Percentiles rank a stretch among this genome's conserved stretches.
phyloP scores from a whole-genome alignment of 2,888 invertebrate species.

The Drosophila mimetica region DNA sequence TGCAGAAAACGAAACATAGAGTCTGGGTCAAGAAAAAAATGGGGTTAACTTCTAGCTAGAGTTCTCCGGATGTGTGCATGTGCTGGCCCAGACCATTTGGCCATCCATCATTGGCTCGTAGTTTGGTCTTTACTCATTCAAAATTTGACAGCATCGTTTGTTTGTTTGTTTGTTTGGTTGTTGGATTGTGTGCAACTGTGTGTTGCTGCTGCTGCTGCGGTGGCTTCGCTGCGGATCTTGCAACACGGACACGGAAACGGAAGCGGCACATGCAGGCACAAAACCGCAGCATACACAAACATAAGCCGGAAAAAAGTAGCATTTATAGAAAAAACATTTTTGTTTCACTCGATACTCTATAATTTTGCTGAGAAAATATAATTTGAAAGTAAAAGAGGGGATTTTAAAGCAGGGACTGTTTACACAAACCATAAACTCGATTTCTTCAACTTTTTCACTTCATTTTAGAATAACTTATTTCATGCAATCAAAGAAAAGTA shows the following conservation, averaged over 20 bases:
- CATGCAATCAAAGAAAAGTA: too few relatives aligned
- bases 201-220: slow-evolving; percentile 25
- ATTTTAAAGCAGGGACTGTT: background rate
- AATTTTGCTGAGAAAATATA: background rate
- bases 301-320: slow-evolving; percentile 21
- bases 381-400: background rate
- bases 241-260: slow-evolving; percentile 65
- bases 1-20: slow-evolving; percentile 34
- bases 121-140: slow-evolving; percentile 79
- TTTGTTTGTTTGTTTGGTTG: slow-evolving; percentile 54
- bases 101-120: slow-evolving; percentile 75
- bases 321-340: background rate
- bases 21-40: slow-evolving; percentile 38
- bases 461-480: too few relatives aligned
- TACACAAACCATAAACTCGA: background rate
- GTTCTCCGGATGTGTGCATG: slow-evolving; percentile 36
- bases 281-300: slow-evolving; percentile 36
- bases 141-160: slow-evolving; percentile 80
- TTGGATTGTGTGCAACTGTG: slow-evolving; percentile 9
- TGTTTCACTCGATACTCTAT: slow-evolving; percentile 6
- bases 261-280: slow-evolving; percentile 69
- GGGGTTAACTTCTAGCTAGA: slow-evolving; percentile 36
- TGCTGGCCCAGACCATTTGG: slow-evolving; percentile 47
- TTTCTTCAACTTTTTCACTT: background rate
- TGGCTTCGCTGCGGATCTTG: slow-evolving; percentile 40